Evolutionary conservation across 2,113 vertebrate genomes (phyloP).

Genomic region (Dicerorhinus sumatrensis): DNA sequence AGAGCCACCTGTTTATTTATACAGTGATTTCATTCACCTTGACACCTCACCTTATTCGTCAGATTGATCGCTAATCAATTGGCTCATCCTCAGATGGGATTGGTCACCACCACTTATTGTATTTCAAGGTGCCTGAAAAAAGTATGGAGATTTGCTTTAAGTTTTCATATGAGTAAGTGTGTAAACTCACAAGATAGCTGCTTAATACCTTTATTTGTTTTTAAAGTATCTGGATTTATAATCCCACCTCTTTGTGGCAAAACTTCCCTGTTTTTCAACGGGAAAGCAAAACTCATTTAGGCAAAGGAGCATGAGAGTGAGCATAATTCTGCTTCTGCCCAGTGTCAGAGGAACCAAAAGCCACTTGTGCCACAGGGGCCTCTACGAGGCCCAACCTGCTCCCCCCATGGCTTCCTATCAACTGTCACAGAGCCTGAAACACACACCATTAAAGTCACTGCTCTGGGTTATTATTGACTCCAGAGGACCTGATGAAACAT

Average conservation of each 20-base stretch:
- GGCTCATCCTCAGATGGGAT: background rate
- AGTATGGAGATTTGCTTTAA: background rate
- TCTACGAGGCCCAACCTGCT: background rate
- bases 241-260: background rate
- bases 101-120: rapidly evolving
- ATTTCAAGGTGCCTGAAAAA: background rate
- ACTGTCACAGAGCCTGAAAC: background rate
- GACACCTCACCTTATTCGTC: background rate
- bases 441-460: rapidly evolving
- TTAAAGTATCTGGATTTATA: background rate
- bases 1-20: background rate
- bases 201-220: background rate
- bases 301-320: background rate
- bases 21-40: background rate
- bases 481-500: background rate
- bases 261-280: background rate
- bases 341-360: background rate
- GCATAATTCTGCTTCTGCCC: rapidly evolving
- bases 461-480: background rate
- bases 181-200: background rate
- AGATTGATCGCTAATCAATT: background rate
- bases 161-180: background rate
- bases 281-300: background rate
- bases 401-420: rapidly evolving
- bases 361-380: background rate